Evolutionary conservation across 2,888 invertebrate species (phyloP).

Genomic region (Meganola albula): DNA sequence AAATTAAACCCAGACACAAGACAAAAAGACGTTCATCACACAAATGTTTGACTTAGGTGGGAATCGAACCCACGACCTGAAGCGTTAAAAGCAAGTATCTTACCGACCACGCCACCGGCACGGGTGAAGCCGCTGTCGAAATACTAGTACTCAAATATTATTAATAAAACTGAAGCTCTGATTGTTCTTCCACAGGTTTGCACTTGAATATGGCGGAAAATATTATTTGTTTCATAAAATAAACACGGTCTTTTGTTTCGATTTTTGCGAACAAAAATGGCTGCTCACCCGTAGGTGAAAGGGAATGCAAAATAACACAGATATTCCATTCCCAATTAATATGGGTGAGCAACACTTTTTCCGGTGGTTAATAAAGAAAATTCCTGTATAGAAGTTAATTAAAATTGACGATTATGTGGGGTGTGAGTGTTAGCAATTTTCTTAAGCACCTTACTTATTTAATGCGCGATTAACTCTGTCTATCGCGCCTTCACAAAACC

Average conservation of each 20-base stretch:
- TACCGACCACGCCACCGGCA: no score
- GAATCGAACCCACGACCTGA: no score
- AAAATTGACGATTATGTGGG: slow-evolving; percentile 43
- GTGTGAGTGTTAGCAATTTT: slow-evolving; percentile 26
- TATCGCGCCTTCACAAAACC: not conserved
- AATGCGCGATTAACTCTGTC: slow-evolving; percentile 7
- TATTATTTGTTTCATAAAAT: slow-evolving; percentile 8
- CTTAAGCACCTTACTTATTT: no score
- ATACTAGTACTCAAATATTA: no score
- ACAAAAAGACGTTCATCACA: no score
- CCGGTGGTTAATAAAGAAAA: slow-evolving; percentile 53
- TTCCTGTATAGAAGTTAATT: slow-evolving; percentile 60
- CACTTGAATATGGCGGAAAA: slow-evolving; percentile 9
- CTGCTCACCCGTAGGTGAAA: slow-evolving; percentile 11
- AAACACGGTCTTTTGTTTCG: slow-evolving; percentile 9
- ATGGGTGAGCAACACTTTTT: slow-evolving; percentile 44
- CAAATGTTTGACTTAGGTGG: no score
- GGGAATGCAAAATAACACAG: slow-evolving; percentile 22
- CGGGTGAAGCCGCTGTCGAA: no score
- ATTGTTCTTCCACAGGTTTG: no score
- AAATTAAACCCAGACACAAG: no score
- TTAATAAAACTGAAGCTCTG: no score
- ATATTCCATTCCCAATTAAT: slow-evolving; percentile 43
- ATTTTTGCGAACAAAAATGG: not conserved
- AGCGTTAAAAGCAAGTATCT: no score